Evolutionary conservation across 1,140 invertebrate species (phyloP).

Genomic region (Drosophila sproati): DNA sequence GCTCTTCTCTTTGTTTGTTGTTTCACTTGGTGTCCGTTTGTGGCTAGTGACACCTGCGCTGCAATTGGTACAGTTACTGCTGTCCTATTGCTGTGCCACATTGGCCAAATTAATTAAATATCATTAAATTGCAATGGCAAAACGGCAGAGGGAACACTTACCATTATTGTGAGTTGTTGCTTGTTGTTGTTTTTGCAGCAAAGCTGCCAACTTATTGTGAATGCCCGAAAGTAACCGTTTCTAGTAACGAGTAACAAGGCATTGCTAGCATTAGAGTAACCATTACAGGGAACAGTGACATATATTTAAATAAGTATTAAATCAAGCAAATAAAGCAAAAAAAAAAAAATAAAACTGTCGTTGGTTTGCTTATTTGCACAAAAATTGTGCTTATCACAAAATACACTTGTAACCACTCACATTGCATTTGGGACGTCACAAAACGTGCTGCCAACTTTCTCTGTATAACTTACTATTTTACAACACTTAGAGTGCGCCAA

Average conservation of each 20-base stretch:
- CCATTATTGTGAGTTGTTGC: conserved; percentile 49
- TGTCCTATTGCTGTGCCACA: conserved; percentile 28
- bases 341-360: neutral
- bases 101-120: conserved; percentile 5
- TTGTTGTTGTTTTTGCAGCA: conserved; percentile 21
- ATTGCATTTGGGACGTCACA: neutral
- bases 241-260: conserved; percentile 27
- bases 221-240: conserved; percentile 6
- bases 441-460: conserved; percentile 14
- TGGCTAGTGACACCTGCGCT: conserved; percentile 29
- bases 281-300: neutral
- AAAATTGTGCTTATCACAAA: neutral
- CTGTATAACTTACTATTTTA: neutral
- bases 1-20: conserved; percentile 16
- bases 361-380: neutral
- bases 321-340: neutral
- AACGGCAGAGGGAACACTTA: conserved; percentile 23
- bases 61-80: conserved; percentile 4
- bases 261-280: neutral
- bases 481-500: conserved; percentile 9
- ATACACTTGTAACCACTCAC: neutral
- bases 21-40: conserved; percentile 8
- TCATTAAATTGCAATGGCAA: conserved; percentile 19
- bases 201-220: conserved; percentile 25
- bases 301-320: neutral